These are phyloP conservation scores for Ophion costatus DNA, from an alignment of 2,888 invertebrate genomes.

Conservation along the genomic window DNA sequence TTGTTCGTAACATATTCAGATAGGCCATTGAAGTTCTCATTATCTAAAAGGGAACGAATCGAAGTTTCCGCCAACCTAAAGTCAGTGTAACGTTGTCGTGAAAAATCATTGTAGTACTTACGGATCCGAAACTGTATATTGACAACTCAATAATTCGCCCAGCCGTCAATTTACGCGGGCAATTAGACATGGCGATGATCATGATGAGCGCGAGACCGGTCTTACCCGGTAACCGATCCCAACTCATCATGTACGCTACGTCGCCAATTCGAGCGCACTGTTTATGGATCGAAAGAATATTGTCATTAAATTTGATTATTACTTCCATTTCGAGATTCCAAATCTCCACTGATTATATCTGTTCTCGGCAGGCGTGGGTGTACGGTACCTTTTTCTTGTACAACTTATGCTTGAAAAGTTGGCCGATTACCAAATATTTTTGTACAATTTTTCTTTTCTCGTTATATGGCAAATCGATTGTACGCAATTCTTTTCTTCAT, in stretches of 20 bases:
- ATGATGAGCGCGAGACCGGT: constrained; percentile 71
- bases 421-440: too few species aligned
- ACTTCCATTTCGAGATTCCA: too few species aligned
- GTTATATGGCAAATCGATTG: too few species aligned
- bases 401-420: too few species aligned
- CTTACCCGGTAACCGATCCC: constrained; percentile 74
- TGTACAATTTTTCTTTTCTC: too few species aligned
- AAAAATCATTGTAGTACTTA: constrained; percentile 64
- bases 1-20: constrained; percentile 71
- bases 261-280: constrained; percentile 68
- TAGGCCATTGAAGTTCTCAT: constrained; percentile 72
- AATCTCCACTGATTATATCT: too few species aligned
- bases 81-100: too few species aligned
- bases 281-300: not conserved
- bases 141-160: constrained; percentile 75
- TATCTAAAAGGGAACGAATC: constrained; percentile 62
- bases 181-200: constrained; percentile 71
- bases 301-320: not conserved
- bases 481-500: too few species aligned
- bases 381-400: too few species aligned
- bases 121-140: constrained; percentile 73
- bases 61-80: not conserved
- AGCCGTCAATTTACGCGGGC: constrained; percentile 75
- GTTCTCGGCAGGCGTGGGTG: too few species aligned
- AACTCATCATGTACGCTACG: constrained; percentile 74